Base-by-base conservation (phyloP, 2,113 vertebrate genomes). In the Lophius piscatorius region DNA sequence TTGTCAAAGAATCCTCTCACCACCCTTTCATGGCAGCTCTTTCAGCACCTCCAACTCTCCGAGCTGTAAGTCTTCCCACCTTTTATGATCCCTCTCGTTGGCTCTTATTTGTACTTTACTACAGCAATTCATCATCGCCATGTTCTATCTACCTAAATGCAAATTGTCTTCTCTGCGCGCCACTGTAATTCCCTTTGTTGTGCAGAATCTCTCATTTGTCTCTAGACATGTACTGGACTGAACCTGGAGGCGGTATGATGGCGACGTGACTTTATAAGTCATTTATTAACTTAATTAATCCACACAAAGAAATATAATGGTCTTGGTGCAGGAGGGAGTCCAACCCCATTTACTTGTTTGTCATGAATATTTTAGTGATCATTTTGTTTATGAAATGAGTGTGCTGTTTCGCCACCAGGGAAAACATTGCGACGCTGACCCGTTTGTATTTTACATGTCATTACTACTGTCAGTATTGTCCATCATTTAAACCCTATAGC, bases 21-120 rank as follows among this genome's bases (percentile, higher is more conserved):
- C 73, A 96, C 96, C 3, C 88, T 99, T 55, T 96, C 95, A 5
- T 99, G 97, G 97, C 95, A 97, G 66, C 96, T 98, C 70, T 99
- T 99, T 92, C 93, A 98, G 91, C 95, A 94, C 4, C 93, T 99
- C 82, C 94, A 94, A 82, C 93, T 99, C 83, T 88, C 87, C 39
- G 96, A 99, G 91, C 89, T 99, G 97, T 99, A 94, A 98, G 97
- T 98, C 78, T 23, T 33, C 48, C 13, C 21, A 12, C 28, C 46
- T 33, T 20, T 9, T 70, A 75, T 70, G 35, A 8, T 22, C 66
- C 68, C 44, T 77, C 62, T 64, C 16, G 0, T 34, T 70, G 55
- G 36, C 63, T 81, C 63, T 81, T 79, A 66, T 81, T 77, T 81
- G 64, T 42, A 13, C 76, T 82, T 75, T 72, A 80, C 80, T 70